Conservation (phyloP, 2,888 invertebrate genomes). For the Sminthurides aquaticus region DNA sequence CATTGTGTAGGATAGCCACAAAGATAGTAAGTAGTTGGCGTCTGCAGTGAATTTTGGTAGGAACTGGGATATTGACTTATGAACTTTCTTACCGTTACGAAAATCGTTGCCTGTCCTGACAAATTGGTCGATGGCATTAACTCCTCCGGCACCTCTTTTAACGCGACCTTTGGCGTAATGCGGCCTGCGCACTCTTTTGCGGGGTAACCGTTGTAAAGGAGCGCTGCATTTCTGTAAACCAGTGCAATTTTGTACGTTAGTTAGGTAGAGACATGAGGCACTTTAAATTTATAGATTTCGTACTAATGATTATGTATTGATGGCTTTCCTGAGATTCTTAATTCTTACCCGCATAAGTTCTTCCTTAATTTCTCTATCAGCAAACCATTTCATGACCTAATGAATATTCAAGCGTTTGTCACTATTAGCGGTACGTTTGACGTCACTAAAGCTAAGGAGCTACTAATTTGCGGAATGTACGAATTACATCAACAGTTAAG, state of each 20-base stretch:
- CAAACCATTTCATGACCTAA: background rate
- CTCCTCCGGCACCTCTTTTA: slow-evolving; percentile 34
- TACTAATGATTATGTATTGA: too few species aligned
- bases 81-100: slow-evolving; percentile 29
- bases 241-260: background rate
- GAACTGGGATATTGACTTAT: too few species aligned
- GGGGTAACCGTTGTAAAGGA: slow-evolving; percentile 28
- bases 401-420: too few species aligned
- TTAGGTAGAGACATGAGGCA: too few species aligned
- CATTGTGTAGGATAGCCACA: background rate
- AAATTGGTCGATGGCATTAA: slow-evolving; percentile 27
- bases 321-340: too few species aligned
- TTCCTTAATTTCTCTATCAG: background rate
- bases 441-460: too few species aligned
- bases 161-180: slow-evolving; percentile 30
- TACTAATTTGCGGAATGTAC: too few species aligned
- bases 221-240: slow-evolving; percentile 34
- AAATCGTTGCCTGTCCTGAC: slow-evolving; percentile 31
- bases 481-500: slow-evolving; percentile 36
- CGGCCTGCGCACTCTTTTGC: slow-evolving; percentile 23
- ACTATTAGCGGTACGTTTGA: too few species aligned
- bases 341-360: background rate
- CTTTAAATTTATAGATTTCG: too few species aligned
- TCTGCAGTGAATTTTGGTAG: too few species aligned
- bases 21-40: too few species aligned